Percentiles rank a stretch among this genome's conserved stretches.
Conservation (phyloP, 1,140 invertebrate species). For the Bacillus rossius region DNA sequence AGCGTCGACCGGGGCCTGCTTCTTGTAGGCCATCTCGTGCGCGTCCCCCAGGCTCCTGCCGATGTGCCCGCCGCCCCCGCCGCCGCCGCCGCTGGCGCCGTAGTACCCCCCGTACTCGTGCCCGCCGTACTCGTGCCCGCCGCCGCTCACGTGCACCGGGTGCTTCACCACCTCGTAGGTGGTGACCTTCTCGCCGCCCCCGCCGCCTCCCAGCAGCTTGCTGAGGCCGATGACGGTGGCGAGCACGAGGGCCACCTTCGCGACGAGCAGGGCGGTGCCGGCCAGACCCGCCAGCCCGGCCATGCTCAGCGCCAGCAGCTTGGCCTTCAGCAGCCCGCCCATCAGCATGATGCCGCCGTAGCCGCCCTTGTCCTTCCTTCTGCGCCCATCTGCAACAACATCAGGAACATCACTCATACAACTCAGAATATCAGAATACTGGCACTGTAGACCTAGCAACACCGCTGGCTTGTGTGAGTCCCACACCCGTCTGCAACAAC, state of each 20-base stretch:
- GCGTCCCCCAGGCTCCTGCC: conserved; percentile 1
- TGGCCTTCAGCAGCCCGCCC: conserved; percentile 58
- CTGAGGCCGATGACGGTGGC: conserved; percentile 70
- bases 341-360: conserved; percentile 53
- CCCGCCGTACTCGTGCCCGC: neutral
- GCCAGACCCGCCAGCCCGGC: conserved; percentile 66
- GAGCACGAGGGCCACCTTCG: conserved; percentile 68
- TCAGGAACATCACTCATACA: too few relatives aligned
- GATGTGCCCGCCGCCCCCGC: neutral
- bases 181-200: conserved; percentile 65
- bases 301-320: conserved; percentile 64
- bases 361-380: conserved; percentile 37
- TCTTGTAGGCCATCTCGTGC: conserved; percentile 14
- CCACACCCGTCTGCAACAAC: too few relatives aligned
- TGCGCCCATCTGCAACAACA: too few relatives aligned
- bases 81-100: neutral
- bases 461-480: too few relatives aligned
- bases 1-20: too few relatives aligned
- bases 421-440: too few relatives aligned
- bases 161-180: conserved; percentile 83
- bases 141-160: conserved; percentile 37
- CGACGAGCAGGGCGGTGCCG: conserved; percentile 64
- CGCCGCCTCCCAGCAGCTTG: conserved; percentile 53
- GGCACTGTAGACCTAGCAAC: too few relatives aligned
- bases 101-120: conserved; percentile 3